phyloP scores from a whole-genome alignment of 2,797 vertebrate species.

The Taeniopygia guttata region DNA sequence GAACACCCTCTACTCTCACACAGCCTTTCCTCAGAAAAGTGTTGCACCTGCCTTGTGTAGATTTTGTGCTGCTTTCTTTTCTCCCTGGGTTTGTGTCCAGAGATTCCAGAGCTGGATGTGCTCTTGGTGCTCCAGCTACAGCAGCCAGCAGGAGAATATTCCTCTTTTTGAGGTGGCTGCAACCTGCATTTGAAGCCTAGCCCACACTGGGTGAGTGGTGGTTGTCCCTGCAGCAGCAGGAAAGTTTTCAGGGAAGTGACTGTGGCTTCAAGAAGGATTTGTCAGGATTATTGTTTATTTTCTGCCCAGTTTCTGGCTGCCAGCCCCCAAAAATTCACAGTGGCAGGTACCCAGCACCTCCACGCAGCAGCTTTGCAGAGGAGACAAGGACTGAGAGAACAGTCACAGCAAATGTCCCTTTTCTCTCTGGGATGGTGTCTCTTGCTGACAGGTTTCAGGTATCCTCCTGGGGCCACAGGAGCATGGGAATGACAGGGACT shows the following conservation, averaged over 20 bases:
- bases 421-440: not conserved
- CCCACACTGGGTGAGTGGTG: accelerated
- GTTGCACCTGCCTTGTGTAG: no score
- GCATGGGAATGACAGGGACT: not conserved
- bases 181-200: not conserved
- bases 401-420: not conserved
- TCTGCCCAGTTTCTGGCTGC: not conserved
- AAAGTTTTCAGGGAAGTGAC: not conserved
- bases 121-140: not conserved
- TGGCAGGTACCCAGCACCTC: not conserved
- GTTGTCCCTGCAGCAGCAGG: not conserved
- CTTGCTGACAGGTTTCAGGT: not conserved
- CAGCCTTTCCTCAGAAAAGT: not conserved
- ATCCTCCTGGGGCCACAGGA: not conserved
- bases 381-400: not conserved
- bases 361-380: not conserved
- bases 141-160: not conserved
- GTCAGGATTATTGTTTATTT: not conserved
- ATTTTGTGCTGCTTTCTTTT: not conserved
- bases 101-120: not conserved
- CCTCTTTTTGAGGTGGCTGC: not conserved
- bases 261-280: not conserved
- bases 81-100: not conserved
- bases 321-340: not conserved
- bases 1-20: not conserved